These are phyloP conservation scores for Bombyx mandarina DNA, from an alignment of 1,140 invertebrate species.

Conservation along the genomic window DNA sequence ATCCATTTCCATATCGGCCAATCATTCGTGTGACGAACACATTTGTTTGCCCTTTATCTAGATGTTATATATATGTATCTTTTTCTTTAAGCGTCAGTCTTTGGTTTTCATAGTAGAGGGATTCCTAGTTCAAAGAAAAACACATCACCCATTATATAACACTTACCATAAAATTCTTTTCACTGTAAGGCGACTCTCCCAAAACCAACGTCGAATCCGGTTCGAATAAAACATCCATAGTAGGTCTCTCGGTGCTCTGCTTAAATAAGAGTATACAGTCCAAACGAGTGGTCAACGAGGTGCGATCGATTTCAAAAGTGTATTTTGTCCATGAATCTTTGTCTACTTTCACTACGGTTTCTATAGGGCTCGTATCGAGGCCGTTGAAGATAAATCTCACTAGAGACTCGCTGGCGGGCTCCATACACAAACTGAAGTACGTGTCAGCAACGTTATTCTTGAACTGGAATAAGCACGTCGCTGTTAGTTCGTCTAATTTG, in stretches of 20 bases:
- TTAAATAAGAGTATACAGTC: background rate
- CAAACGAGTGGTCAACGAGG: background rate
- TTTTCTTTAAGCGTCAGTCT: too few species aligned
- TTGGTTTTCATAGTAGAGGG: too few species aligned
- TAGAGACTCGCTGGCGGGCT: background rate
- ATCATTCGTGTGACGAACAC: too few species aligned
- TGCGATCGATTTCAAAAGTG: background rate
- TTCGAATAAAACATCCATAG: background rate
- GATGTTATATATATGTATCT: too few species aligned
- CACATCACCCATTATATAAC: background rate
- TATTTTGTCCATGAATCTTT: slow-evolving; percentile 9
- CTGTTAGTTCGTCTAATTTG: slow-evolving; percentile 3
- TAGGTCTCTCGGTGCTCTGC: background rate
- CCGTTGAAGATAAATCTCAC: background rate
- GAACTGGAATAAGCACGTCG: slow-evolving; percentile 9
- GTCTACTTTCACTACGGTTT: background rate
- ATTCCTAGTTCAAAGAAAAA: too few species aligned
- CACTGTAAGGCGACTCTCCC: background rate
- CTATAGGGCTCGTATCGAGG: background rate
- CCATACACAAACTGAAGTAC: slow-evolving; percentile 5
- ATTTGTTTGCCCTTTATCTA: too few species aligned
- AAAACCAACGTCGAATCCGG: slow-evolving; percentile 1
- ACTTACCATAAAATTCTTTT: slow-evolving; percentile 5
- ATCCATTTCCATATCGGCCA: too few species aligned
- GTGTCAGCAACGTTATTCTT: background rate